Conservation (phyloP, 2,888 invertebrate species). For the Zygaena filipendulae region DNA sequence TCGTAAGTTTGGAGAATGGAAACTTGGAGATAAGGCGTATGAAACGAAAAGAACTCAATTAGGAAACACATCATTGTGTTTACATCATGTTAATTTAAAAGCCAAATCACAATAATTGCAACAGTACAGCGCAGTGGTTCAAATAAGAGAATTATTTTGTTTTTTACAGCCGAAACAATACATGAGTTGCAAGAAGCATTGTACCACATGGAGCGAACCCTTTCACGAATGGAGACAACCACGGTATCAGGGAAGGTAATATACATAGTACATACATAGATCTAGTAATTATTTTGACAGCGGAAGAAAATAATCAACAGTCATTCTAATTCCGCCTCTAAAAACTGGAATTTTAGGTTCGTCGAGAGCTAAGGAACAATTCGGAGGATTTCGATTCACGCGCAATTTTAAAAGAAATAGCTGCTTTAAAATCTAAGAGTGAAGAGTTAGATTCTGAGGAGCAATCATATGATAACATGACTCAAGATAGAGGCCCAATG, state of each 20-base stretch:
- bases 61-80: too few species aligned
- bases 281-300: too few species aligned
- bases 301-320: too few species aligned
- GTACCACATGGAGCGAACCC: slow-evolving; percentile 33
- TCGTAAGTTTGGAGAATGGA: slow-evolving; percentile 33
- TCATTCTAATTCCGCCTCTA: too few species aligned
- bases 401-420: too few species aligned
- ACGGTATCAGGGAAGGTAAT: too few species aligned
- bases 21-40: not conserved
- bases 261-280: too few species aligned
- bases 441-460: slow-evolving; percentile 2
- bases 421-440: not conserved
- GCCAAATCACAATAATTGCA: too few species aligned
- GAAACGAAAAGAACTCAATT: not conserved
- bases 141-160: slow-evolving; percentile 2
- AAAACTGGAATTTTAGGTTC: slow-evolving; percentile 28
- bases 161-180: slow-evolving; percentile 39
- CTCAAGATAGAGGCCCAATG: slow-evolving; percentile 28
- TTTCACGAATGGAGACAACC: too few species aligned
- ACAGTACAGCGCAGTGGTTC: too few species aligned
- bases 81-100: too few species aligned
- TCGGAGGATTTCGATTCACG: too few species aligned
- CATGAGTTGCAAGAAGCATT: slow-evolving; percentile 39
- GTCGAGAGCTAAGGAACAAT: slow-evolving; percentile 17
- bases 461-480: slow-evolving; percentile 16